Conservation (phyloP, 2,888 invertebrate genomes). For the Drosophila ezoana region DNA sequence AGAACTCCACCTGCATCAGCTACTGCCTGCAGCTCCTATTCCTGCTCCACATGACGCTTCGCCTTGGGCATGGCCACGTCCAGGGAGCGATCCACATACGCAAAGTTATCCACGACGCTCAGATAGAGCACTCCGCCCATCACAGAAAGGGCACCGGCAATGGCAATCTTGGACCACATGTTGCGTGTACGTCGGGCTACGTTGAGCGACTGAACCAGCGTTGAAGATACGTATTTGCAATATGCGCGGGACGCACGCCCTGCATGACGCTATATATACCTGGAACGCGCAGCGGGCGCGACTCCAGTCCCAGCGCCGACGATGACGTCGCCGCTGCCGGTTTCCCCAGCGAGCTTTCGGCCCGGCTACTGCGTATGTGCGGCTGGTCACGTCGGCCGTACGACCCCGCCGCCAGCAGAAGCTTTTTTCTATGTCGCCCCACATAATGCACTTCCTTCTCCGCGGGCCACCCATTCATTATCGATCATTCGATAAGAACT, state of each 20-base stretch:
- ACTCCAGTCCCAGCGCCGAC: slow-evolving; percentile 21
- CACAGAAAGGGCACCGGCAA: slow-evolving; percentile 54
- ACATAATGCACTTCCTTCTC: slow-evolving; percentile 55
- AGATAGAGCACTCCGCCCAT: slow-evolving; percentile 57
- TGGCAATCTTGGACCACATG: slow-evolving; percentile 67
- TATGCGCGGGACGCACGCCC: slow-evolving; percentile 55
- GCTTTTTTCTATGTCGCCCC: slow-evolving; percentile 24
- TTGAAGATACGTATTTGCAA: slow-evolving; percentile 43
- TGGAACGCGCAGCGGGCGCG: slow-evolving; percentile 17
- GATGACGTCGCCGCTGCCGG: background rate
- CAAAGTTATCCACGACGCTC: slow-evolving; percentile 67
- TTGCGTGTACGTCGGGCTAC: slow-evolving; percentile 13
- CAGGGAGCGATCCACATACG: slow-evolving; percentile 69
- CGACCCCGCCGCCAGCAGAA: slow-evolving; percentile 26
- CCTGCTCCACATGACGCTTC: slow-evolving; percentile 41
- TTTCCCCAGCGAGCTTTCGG: slow-evolving; percentile 47
- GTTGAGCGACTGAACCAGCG: slow-evolving; percentile 10
- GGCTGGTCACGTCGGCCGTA: slow-evolving; percentile 66
- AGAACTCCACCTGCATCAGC: background rate
- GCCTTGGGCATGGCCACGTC: slow-evolving; percentile 62
- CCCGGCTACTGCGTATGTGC: slow-evolving; percentile 47
- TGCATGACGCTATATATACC: slow-evolving; percentile 58
- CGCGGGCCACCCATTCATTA: slow-evolving; percentile 46
- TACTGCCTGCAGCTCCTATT: background rate
- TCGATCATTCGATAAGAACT: slow-evolving; percentile 70